Evolutionary conservation across 2,797 vertebrate species (phyloP).

Genomic region (Rhabdophis nuchalis): DNA sequence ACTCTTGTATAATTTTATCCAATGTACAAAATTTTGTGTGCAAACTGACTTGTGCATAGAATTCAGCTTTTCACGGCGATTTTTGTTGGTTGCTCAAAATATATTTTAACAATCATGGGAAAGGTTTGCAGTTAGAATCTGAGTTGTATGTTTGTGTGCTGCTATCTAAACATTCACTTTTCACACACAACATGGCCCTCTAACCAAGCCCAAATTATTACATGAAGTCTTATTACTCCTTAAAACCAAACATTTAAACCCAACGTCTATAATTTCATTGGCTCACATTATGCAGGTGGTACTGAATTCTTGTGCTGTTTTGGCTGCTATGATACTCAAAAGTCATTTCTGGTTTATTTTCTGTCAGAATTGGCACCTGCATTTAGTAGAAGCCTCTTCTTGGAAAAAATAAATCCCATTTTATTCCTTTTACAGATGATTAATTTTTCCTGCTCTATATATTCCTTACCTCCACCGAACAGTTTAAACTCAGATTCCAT

Average conservation of each 20-base stretch:
- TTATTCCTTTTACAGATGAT: not conserved
- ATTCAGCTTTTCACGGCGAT: not conserved
- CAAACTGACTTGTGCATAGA: not conserved
- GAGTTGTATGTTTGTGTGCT: not conserved
- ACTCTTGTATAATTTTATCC: not conserved
- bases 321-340: not conserved
- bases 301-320: not conserved
- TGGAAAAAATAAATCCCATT: not conserved
- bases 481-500: not conserved
- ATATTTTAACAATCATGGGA: not conserved
- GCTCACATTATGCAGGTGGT: not conserved
- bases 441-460: not conserved
- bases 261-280: not conserved
- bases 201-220: not conserved
- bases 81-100: not conserved
- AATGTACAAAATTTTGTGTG: fast-evolving
- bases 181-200: not conserved
- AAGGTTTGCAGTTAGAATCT: fast-evolving
- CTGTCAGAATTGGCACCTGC: not conserved
- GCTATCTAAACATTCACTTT: not conserved
- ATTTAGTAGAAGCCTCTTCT: not conserved
- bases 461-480: not conserved
- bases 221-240: not conserved
- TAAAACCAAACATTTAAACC: not conserved
- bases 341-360: not conserved